These are phyloP conservation scores for Drosophila macrothrix DNA, from an alignment of 2,888 invertebrate species.

Conservation along the genomic window DNA sequence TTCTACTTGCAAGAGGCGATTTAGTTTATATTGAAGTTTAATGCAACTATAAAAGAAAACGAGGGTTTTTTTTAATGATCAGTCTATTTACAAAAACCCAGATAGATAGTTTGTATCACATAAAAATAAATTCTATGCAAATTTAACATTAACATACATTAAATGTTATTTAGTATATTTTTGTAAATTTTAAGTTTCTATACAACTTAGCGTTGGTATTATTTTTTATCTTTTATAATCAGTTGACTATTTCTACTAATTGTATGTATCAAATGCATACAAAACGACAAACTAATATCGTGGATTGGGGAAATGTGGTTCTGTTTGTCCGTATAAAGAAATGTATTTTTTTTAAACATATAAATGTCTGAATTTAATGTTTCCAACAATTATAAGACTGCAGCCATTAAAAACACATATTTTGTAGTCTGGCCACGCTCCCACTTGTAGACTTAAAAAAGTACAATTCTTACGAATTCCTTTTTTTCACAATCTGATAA, in stretches of 20 bases:
- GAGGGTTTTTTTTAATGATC: not conserved
- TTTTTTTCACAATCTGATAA: conserved; percentile 19
- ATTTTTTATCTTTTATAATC: not conserved
- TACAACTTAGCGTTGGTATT: not conserved
- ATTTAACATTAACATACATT: not conserved
- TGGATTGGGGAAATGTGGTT: not conserved
- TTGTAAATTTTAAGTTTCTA: not conserved
- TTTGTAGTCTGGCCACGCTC: not conserved
- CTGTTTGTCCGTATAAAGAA: not conserved
- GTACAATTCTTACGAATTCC: conserved; percentile 7
- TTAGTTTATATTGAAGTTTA: not conserved
- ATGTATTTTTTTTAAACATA: not conserved
- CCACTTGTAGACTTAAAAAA: conserved; percentile 14
- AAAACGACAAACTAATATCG: not conserved
- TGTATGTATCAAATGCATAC: not conserved
- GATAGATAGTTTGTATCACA: not conserved
- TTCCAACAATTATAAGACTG: not conserved
- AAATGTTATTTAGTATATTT: not conserved
- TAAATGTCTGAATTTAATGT: not conserved
- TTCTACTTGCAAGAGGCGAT: not conserved
- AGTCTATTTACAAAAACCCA: not conserved
- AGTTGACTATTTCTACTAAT: not conserved
- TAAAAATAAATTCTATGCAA: not conserved
- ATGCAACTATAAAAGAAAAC: not conserved
- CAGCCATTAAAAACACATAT: not conserved